A percentile compares a stretch with the other conserved stretches of the same genome.
These are phyloP conservation scores for Cavia aperea DNA, from an alignment of 2,113 vertebrate genomes.

Conservation along the genomic window DNA sequence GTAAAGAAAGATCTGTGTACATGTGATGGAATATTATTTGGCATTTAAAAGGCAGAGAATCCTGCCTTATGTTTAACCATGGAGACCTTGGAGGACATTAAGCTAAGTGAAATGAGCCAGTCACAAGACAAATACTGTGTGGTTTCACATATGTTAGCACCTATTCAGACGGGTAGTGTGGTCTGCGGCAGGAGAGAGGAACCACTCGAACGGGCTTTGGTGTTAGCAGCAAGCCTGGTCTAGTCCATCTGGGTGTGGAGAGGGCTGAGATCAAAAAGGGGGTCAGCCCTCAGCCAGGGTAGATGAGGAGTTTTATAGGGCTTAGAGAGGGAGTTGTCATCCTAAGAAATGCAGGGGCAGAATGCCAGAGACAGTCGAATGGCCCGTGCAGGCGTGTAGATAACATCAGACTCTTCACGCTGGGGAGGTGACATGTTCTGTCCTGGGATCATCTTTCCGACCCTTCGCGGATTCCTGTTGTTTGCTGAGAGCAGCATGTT, in stretches of 20 bases:
- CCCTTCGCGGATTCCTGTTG: neutral
- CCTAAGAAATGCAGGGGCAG: neutral
- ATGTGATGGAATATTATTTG: neutral
- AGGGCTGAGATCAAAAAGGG: neutral
- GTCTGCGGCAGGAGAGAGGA: neutral
- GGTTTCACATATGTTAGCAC: neutral
- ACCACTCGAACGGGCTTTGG: neutral
- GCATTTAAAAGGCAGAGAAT: neutral
- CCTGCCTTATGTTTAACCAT: neutral
- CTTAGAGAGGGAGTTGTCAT: neutral
- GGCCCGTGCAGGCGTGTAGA: too few species aligned
- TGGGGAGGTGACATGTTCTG: neutral
- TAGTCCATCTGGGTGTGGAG: neutral
- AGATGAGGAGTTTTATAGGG: neutral
- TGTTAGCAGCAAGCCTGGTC: neutral
- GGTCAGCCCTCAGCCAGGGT: neutral
- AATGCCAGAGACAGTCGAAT: neutral
- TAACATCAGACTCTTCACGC: neutral
- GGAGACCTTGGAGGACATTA: neutral
- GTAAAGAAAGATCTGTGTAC: neutral
- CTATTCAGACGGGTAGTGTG: neutral
- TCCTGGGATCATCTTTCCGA: neutral
- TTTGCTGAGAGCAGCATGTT: neutral
- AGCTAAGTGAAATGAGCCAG: neutral
- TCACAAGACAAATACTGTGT: neutral